Conservation (phyloP, 2,797 vertebrate species). For the Hypotaenidia philippensis region DNA sequence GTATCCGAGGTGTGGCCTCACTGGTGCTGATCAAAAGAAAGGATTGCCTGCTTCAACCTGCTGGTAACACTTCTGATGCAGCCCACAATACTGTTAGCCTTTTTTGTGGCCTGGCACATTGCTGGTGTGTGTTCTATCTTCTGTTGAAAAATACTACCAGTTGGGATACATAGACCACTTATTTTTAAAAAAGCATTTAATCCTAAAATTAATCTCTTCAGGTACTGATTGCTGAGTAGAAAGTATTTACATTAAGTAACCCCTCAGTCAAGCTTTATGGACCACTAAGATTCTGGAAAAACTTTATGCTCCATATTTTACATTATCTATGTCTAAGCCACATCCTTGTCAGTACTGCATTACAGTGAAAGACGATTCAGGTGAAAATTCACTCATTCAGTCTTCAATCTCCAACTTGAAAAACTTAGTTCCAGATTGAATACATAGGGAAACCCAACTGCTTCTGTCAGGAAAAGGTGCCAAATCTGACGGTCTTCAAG, state of each 20-base stretch:
- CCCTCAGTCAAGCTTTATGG: background rate
- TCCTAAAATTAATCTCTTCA: background rate
- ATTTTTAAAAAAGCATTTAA: background rate
- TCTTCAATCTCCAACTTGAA: background rate
- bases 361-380: background rate
- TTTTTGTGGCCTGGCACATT: background rate
- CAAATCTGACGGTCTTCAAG: background rate
- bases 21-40: background rate
- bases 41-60: background rate
- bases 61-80: background rate
- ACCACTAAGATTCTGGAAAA: background rate
- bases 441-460: background rate
- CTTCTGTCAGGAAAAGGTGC: background rate
- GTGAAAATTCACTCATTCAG: rapidly evolving
- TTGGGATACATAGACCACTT: background rate
- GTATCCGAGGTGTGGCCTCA: background rate
- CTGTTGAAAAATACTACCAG: background rate
- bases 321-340: background rate
- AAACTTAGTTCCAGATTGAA: background rate
- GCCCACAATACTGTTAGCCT: background rate
- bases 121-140: background rate
- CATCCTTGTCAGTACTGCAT: background rate
- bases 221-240: background rate
- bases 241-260: background rate
- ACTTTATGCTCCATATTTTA: background rate